phyloP scores from a whole-genome alignment of 2,797 vertebrate species.

The Mus spretus region DNA sequence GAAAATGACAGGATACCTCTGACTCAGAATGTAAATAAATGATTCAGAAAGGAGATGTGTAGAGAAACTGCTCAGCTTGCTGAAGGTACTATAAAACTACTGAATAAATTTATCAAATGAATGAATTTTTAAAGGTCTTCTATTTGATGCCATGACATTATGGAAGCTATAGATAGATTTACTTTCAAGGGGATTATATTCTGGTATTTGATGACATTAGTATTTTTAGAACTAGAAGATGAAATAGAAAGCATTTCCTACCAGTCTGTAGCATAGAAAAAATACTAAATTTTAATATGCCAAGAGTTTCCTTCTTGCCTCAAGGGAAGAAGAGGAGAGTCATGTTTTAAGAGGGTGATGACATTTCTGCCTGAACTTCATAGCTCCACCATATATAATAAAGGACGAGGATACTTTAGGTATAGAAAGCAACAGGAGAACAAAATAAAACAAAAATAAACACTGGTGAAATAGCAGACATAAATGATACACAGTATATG shows the following conservation, averaged over 20 bases:
- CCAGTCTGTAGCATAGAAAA: background rate
- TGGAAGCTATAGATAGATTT: background rate
- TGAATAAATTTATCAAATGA: conserved; percentile 18
- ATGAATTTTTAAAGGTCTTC: background rate
- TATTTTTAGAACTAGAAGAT: conserved; percentile 30
- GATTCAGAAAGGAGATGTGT: background rate
- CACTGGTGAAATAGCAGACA: background rate
- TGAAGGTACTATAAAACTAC: background rate
- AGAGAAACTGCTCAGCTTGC: background rate
- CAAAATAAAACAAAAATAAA: background rate
- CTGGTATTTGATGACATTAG: background rate
- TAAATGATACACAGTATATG: background rate
- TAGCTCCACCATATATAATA: background rate
- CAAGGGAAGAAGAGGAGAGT: background rate
- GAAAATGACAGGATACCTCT: background rate
- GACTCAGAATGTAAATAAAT: conserved; percentile 43
- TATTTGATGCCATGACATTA: background rate
- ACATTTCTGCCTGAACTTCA: conserved; percentile 3
- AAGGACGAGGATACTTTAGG: background rate
- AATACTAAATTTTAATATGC: background rate
- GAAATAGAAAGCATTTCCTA: background rate
- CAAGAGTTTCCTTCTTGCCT: conserved; percentile 3
- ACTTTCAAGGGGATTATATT: conserved; percentile 17
- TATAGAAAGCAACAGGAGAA: background rate
- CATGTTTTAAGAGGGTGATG: background rate